Evolutionary conservation across 2,113 vertebrate species (phyloP).

Genomic region (Chionis minor): DNA sequence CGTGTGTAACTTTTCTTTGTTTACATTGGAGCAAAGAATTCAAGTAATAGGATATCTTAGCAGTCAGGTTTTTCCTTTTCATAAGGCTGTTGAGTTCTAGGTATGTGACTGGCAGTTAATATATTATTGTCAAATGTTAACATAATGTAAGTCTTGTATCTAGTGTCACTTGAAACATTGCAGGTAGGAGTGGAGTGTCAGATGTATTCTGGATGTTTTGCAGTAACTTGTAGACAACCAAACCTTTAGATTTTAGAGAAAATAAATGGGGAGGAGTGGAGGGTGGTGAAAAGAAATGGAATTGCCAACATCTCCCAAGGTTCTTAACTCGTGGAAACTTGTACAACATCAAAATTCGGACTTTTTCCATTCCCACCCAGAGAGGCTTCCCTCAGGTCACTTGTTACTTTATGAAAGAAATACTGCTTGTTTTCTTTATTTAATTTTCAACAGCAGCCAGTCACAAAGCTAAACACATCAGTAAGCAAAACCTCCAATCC

Average conservation of each 20-base stretch:
- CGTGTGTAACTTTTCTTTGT: rapidly evolving
- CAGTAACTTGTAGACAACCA: neutral
- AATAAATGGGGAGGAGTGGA: neutral
- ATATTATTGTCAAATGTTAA: neutral
- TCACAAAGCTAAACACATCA: slow-evolving; percentile 18
- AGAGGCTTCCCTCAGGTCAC: slow-evolving; percentile 10
- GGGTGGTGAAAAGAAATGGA: neutral
- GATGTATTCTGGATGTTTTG: neutral
- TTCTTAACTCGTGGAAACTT: neutral
- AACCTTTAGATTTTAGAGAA: neutral
- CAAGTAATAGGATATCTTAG: neutral
- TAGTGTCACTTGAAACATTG: neutral
- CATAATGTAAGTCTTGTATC: neutral
- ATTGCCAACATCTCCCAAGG: neutral
- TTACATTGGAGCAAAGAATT: neutral
- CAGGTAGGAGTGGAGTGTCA: neutral
- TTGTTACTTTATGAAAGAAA: slow-evolving; percentile 23
- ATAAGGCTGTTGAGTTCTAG: neutral
- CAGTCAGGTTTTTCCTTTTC: neutral
- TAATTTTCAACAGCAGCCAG: slow-evolving; percentile 26
- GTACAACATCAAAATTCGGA: neutral
- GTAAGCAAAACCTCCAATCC: neutral
- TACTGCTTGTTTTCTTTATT: slow-evolving; percentile 17
- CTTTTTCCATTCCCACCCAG: slow-evolving; percentile 12
- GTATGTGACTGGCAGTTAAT: neutral